These are phyloP conservation scores for Liopterus haemorrhoidalis DNA, from an alignment of 2,888 invertebrate species.

Conservation along the genomic window DNA sequence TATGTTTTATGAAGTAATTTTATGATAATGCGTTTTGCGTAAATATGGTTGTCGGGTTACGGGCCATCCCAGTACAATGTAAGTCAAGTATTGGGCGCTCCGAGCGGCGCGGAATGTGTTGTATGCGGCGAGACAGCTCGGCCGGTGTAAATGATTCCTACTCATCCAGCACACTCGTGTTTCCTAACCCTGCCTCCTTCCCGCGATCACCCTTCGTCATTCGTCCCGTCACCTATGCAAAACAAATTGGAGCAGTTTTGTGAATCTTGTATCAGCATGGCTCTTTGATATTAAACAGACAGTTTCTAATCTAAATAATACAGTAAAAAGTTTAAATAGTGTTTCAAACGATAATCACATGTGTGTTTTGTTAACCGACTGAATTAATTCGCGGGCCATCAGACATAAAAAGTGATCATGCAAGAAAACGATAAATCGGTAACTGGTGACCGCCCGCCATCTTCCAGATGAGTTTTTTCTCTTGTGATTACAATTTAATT, in stretches of 20 bases:
- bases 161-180: constrained; percentile 17
- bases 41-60: too few relatives aligned
- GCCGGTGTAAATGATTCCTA: constrained; percentile 17
- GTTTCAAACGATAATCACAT: constrained; percentile 7
- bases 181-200: constrained; percentile 18
- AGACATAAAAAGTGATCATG: constrained; percentile 46
- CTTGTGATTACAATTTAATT: constrained; percentile 39
- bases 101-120: too few relatives aligned
- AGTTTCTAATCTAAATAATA: neutral
- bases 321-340: too few relatives aligned
- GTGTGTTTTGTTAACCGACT: constrained; percentile 13
- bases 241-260: constrained; percentile 31
- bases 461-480: constrained; percentile 52
- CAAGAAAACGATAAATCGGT: constrained; percentile 48
- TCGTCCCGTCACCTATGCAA: constrained; percentile 29
- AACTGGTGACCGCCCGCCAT: constrained; percentile 53
- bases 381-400: constrained; percentile 43
- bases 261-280: constrained; percentile 23
- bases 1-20: too few relatives aligned
- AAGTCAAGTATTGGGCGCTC: too few relatives aligned
- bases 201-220: too few relatives aligned
- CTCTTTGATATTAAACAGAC: constrained; percentile 10
- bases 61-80: too few relatives aligned
- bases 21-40: too few relatives aligned
- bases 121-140: constrained; percentile 3